Percentiles rank a stretch among this genome's conserved stretches.
Evolutionary conservation across 1,140 invertebrate species (phyloP).

Genomic region (Megalonaias nervosa): DNA sequence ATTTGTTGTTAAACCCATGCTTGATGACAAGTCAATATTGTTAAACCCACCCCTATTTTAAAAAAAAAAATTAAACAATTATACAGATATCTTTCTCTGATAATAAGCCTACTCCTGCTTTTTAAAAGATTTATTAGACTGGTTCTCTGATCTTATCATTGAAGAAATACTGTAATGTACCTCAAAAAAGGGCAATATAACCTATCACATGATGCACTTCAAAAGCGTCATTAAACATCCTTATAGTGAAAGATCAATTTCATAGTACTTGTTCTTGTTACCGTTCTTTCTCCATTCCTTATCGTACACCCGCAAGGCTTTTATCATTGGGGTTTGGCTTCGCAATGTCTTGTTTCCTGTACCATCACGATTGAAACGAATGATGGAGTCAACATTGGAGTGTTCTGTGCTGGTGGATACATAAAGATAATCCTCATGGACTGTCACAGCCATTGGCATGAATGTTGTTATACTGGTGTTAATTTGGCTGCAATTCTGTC

Average conservation of each 20-base stretch:
- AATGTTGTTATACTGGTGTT: slow-evolving; percentile 53
- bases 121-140: no score
- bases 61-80: no score
- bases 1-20: no score
- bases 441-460: slow-evolving; percentile 72
- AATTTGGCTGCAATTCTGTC: slow-evolving; percentile 69
- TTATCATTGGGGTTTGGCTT: slow-evolving; percentile 78
- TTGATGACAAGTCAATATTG: no score
- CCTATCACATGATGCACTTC: slow-evolving; percentile 2
- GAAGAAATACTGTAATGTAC: no score
- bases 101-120: no score
- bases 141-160: no score
- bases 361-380: slow-evolving; percentile 75
- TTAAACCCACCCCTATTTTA: no score
- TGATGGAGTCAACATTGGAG: slow-evolving; percentile 73
- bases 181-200: no score
- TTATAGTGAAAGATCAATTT: not conserved
- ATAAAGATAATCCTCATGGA: slow-evolving; percentile 76
- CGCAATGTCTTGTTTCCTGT: slow-evolving; percentile 70
- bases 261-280: not conserved
- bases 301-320: slow-evolving; percentile 82
- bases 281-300: slow-evolving; percentile 74
- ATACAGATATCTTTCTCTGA: no score
- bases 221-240: not conserved
- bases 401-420: slow-evolving; percentile 71